A percentile compares a stretch with the other conserved stretches of the same genome.
Evolutionary conservation across 2,797 vertebrate species (phyloP).

Genomic region (Nothura maculosa): DNA sequence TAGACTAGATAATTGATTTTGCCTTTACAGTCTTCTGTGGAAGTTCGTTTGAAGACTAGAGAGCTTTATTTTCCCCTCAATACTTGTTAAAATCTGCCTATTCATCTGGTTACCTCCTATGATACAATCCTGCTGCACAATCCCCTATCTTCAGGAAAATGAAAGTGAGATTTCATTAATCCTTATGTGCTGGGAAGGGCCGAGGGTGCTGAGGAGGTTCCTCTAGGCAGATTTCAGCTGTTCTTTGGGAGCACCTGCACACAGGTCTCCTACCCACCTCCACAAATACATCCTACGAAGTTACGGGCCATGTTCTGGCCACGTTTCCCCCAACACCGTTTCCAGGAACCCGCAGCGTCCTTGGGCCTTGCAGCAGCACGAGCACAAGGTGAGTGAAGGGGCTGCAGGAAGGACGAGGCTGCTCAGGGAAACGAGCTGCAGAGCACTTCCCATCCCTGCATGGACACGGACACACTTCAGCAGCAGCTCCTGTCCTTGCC

Average conservation of each 20-base stretch:
- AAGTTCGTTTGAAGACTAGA: background rate
- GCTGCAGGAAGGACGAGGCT: background rate
- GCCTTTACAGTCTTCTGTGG: background rate
- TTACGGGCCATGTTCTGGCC: background rate
- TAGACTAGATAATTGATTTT: background rate
- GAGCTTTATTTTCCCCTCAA: background rate
- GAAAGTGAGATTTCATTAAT: background rate
- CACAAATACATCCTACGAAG: slow-evolving; percentile 26
- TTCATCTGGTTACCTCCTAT: background rate
- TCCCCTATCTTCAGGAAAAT: background rate
- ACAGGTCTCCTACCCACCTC: slow-evolving; percentile 43
- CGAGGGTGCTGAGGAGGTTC: background rate
- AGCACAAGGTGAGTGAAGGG: background rate
- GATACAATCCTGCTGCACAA: background rate
- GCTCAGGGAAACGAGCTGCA: background rate
- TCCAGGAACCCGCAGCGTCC: background rate
- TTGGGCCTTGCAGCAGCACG: background rate
- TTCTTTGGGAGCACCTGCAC: background rate
- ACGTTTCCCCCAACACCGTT: background rate
- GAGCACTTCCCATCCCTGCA: background rate
- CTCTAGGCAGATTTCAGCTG: background rate
- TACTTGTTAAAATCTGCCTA: background rate
- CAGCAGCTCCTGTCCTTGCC: background rate
- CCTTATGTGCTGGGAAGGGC: background rate
- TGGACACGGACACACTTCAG: accelerated